Percentiles rank a stretch among this genome's conserved stretches.
phyloP scores from a whole-genome alignment of 2,797 vertebrate genomes.

The Coccyzus lansbergi region DNA sequence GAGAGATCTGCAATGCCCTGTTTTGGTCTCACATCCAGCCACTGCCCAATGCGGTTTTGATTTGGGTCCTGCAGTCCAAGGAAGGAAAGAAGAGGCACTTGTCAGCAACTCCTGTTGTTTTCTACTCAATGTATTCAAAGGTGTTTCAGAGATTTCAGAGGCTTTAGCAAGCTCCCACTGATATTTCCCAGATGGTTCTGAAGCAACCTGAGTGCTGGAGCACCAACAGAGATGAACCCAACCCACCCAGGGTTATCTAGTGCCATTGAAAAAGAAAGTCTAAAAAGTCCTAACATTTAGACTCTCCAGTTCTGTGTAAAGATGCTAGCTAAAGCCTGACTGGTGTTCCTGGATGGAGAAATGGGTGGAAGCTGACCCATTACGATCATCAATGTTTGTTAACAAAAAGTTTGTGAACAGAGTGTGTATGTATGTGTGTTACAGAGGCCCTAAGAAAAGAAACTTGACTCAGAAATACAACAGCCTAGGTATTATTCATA shows the following conservation, averaged over 20 bases:
- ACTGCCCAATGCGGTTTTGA: conserved; percentile 63
- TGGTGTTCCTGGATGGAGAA: neutral
- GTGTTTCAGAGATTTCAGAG: neutral
- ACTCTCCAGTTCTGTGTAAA: neutral
- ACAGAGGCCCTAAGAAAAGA: neutral
- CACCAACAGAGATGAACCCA: neutral
- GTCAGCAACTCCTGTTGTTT: neutral
- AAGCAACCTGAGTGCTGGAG: neutral
- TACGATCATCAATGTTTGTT: neutral
- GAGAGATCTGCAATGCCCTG: conserved; percentile 71
- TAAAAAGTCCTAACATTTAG: neutral
- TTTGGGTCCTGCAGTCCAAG: conserved; percentile 57
- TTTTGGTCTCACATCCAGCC: conserved; percentile 66
- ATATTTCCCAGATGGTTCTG: neutral
- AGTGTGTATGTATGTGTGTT: neutral
- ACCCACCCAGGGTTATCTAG: neutral
- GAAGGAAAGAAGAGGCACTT: neutral
- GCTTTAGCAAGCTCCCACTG: neutral
- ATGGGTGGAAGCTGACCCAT: neutral
- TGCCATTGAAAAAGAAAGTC: neutral
- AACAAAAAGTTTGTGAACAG: neutral
- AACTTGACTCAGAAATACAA: neutral
- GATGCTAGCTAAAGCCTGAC: neutral
- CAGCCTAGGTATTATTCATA: neutral
- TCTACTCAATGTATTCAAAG: neutral